Evolutionary conservation across 2,797 vertebrate genomes (phyloP).

Genomic region (Pangasius krempfi): DNA sequence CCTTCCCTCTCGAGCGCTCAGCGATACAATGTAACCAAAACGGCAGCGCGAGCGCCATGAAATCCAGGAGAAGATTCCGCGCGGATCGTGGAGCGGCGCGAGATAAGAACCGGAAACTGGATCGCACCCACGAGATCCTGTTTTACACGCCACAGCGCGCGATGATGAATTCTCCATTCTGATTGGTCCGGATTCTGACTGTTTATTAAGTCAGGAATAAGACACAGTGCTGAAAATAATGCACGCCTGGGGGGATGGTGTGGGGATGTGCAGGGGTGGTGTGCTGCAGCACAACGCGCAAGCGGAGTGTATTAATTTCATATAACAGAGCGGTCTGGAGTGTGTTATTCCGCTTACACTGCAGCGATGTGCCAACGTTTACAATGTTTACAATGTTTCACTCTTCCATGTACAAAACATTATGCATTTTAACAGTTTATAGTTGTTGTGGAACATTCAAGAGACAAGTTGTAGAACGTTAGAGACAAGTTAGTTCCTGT

Average conservation of each 20-base stretch:
- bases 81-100: slow-evolving; percentile 63
- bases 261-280: background rate
- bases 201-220: background rate
- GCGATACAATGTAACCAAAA: slow-evolving; percentile 79
- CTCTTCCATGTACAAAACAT: too few relatives aligned
- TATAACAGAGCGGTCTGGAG: background rate
- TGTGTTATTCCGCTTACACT: background rate
- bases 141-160: background rate
- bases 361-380: too few relatives aligned
- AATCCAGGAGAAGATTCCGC: slow-evolving; percentile 70
- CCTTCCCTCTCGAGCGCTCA: slow-evolving; percentile 64
- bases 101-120: slow-evolving; percentile 72
- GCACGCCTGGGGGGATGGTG: too few relatives aligned
- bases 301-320: background rate
- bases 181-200: background rate
- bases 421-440: too few relatives aligned
- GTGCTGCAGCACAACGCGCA: background rate
- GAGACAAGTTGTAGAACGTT: too few relatives aligned
- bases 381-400: background rate
- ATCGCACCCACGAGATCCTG: slow-evolving; percentile 30
- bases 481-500: too few relatives aligned
- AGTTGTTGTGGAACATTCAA: too few relatives aligned
- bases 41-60: slow-evolving; percentile 67
- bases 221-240: background rate
- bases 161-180: background rate